phyloP scores from a whole-genome alignment of 2,888 invertebrate species.

The Silvanus unidentatus region DNA sequence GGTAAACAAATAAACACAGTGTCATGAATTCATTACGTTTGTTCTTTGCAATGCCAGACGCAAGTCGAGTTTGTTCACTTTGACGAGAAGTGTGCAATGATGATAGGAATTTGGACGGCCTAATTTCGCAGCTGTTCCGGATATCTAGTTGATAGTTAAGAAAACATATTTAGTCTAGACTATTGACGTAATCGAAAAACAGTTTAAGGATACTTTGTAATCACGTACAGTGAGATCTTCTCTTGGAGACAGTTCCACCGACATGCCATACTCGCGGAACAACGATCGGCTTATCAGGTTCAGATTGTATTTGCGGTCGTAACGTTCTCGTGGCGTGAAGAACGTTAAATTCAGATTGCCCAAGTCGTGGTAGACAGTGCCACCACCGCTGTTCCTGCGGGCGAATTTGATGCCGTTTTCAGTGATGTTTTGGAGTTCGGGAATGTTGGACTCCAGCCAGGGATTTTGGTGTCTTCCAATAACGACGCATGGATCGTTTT shows the following conservation, averaged over 20 bases:
- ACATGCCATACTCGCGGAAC: constrained; percentile 73
- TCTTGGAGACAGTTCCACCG: constrained; percentile 69
- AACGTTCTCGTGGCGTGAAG: constrained; percentile 75
- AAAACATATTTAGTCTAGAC: constrained; percentile 20
- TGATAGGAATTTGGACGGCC: constrained; percentile 89
- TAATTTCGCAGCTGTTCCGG: constrained; percentile 92
- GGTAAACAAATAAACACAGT: no score
- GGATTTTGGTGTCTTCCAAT: constrained; percentile 97
- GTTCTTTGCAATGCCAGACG: constrained; percentile 66
- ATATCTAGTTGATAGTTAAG: constrained; percentile 59
- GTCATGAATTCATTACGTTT: constrained; percentile 50
- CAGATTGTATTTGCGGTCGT: constrained; percentile 83
- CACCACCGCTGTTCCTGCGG: constrained; percentile 91
- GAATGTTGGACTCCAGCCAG: constrained; percentile 84
- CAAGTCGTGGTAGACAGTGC: constrained; percentile 92
- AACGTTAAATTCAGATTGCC: constrained; percentile 93
- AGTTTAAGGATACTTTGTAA: constrained; percentile 63
- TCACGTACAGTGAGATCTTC: constrained; percentile 82
- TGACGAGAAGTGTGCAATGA: constrained; percentile 90
- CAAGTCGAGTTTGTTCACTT: constrained; percentile 72
- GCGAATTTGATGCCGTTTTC: constrained; percentile 70
- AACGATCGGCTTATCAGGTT: constrained; percentile 79
- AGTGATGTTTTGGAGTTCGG: constrained; percentile 48
- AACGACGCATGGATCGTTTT: constrained; percentile 90
- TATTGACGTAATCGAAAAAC: no score